Evolutionary conservation across 1,140 invertebrate species (phyloP).

Genomic region (Drosophila oshimai): DNA sequence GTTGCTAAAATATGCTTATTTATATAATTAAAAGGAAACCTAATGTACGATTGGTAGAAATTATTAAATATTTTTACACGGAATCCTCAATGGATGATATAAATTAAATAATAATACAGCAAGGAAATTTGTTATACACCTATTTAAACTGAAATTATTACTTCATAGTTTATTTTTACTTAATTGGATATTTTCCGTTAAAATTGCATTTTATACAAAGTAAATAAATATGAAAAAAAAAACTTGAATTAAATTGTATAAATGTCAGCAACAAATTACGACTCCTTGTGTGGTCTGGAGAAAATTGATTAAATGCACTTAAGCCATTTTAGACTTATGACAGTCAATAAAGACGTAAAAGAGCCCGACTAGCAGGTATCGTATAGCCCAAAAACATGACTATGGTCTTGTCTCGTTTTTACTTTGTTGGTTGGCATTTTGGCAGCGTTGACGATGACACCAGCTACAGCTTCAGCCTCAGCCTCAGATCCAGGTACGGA

Average conservation of each 20-base stretch:
- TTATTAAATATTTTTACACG: no score
- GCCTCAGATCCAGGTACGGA: constrained; percentile 6
- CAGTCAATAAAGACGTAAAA: constrained; percentile 13
- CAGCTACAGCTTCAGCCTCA: constrained; percentile 11
- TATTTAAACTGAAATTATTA: no score
- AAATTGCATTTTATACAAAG: no score
- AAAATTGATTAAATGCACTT: constrained; percentile 30
- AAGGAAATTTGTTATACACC: no score
- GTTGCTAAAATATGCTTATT: no score
- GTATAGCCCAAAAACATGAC: constrained; percentile 50
- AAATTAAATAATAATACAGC: no score
- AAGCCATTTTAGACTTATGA: constrained; percentile 27
- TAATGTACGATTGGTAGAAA: no score
- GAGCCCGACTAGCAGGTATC: constrained; percentile 55
- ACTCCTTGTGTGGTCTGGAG: not conserved
- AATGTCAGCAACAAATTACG: not conserved
- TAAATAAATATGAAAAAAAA: no score
- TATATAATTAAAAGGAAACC: no score
- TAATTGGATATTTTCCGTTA: no score
- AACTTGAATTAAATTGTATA: not conserved
- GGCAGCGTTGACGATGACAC: constrained; percentile 70
- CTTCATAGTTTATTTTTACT: no score
- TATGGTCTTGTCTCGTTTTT: constrained; percentile 22
- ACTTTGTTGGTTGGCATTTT: constrained; percentile 58
- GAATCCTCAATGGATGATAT: no score